phyloP scores from a whole-genome alignment of 2,797 vertebrate species.

The Premnoplex brunnescens region DNA sequence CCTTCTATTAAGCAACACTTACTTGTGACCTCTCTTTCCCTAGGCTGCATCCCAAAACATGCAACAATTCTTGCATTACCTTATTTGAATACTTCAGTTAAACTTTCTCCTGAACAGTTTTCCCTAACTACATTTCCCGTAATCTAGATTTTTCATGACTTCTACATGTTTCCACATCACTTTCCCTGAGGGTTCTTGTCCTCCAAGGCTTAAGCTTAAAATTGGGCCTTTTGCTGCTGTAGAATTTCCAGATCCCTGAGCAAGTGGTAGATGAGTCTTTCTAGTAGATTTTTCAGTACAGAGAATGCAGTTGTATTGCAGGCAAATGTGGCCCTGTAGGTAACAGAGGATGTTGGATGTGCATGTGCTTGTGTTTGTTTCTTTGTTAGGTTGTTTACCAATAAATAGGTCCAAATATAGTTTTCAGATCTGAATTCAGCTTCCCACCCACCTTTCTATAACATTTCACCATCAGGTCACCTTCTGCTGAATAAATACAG shows the following conservation, averaged over 20 bases:
- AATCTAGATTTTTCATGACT: not conserved
- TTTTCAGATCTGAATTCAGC: slow-evolving; percentile 25
- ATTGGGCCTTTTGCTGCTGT: not conserved
- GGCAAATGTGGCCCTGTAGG: not conserved
- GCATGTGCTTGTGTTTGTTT: not conserved
- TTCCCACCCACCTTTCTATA: not conserved
- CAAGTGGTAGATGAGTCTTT: not conserved
- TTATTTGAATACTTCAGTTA: not conserved
- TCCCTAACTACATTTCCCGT: not conserved
- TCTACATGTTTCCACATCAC: not conserved
- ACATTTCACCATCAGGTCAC: not conserved
- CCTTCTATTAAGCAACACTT: not conserved
- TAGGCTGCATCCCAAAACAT: not conserved
- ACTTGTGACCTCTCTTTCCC: not conserved
- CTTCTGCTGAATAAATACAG: slow-evolving; percentile 41
- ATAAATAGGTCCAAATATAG: not conserved
- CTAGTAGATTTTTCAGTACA: not conserved
- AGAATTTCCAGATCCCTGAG: not conserved
- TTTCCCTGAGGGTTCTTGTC: not conserved
- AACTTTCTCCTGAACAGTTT: not conserved
- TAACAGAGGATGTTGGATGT: not conserved
- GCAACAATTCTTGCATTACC: not conserved
- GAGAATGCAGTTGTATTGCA: not conserved
- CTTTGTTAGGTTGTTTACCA: not conserved
- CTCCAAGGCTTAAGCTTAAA: not conserved